phyloP scores from a whole-genome alignment of 2,797 vertebrate species.

The Pangasius larnaudii region DNA sequence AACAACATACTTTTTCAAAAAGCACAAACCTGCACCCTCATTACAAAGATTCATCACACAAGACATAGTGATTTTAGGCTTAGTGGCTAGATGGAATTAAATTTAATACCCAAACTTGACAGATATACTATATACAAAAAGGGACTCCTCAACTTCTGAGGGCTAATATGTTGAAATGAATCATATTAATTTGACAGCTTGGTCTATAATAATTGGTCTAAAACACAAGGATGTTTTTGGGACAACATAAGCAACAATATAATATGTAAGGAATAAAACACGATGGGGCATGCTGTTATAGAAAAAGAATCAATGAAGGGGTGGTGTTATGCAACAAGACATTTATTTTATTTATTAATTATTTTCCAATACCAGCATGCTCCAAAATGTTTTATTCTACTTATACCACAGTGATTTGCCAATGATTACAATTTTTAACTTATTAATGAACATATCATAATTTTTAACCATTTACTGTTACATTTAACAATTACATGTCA shows the following conservation, averaged over 20 bases:
- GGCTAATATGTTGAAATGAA: conserved; percentile 77
- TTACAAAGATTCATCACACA: conserved; percentile 62
- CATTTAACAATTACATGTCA: background rate
- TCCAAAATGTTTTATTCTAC: background rate
- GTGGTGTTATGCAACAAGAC: background rate
- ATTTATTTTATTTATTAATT: background rate
- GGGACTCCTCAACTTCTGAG: conserved; percentile 73
- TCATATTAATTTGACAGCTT: conserved; percentile 82
- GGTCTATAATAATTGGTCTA: conserved; percentile 49
- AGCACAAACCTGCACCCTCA: conserved; percentile 40
- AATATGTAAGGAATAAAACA: background rate
- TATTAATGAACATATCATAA: background rate
- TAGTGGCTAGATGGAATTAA: conserved; percentile 81
- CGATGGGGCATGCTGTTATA: background rate
- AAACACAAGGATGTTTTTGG: background rate
- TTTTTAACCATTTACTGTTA: background rate
- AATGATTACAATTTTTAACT: background rate
- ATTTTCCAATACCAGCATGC: background rate
- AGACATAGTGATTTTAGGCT: conserved; percentile 75
- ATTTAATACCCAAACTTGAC: conserved; percentile 88
- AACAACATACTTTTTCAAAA: conserved; percentile 51
- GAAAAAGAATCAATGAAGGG: background rate
- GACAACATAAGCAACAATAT: background rate
- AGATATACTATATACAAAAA: conserved; percentile 86
- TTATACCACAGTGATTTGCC: background rate